Evolutionary conservation across 2,113 vertebrate genomes (phyloP).

Genomic region (Labrus mixtus): DNA sequence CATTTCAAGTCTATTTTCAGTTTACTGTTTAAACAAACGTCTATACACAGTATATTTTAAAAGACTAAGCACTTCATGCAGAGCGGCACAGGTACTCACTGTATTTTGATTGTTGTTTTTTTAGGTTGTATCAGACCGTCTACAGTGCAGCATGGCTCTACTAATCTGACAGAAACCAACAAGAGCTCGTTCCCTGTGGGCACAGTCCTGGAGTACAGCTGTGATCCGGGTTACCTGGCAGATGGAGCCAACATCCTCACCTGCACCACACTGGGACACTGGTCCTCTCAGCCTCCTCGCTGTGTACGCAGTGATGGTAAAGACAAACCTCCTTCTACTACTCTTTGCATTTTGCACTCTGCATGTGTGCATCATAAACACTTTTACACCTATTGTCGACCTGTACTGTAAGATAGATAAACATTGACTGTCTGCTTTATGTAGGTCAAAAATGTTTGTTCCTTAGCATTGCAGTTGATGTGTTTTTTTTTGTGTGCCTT

Average conservation of each 20-base stretch:
- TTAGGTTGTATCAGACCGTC: slow-evolving; percentile 77
- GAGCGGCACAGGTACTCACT: too few species aligned
- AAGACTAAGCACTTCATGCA: too few species aligned
- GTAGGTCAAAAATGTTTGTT: background rate
- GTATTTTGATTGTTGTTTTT: background rate
- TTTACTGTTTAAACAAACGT: too few species aligned
- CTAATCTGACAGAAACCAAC: slow-evolving; percentile 81
- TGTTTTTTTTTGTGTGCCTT: background rate
- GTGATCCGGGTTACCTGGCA: slow-evolving; percentile 78
- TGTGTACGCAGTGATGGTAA: slow-evolving; percentile 82
- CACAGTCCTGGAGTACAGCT: slow-evolving; percentile 81
- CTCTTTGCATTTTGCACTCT: too few species aligned
- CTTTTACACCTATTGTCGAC: background rate
- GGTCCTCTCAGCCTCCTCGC: slow-evolving; percentile 80
- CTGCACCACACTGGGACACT: slow-evolving; percentile 74
- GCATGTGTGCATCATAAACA: too few species aligned
- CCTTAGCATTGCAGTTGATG: background rate
- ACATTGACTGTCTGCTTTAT: background rate
- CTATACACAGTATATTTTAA: too few species aligned
- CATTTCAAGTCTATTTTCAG: too few species aligned
- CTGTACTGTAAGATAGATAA: background rate
- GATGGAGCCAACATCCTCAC: slow-evolving; percentile 74
- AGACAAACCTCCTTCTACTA: background rate
- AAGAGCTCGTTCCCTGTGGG: slow-evolving; percentile 76
- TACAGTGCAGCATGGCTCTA: slow-evolving; percentile 71